Evolutionary conservation across 2,113 vertebrate genomes (phyloP).

Genomic region (Okapia johnstoni): DNA sequence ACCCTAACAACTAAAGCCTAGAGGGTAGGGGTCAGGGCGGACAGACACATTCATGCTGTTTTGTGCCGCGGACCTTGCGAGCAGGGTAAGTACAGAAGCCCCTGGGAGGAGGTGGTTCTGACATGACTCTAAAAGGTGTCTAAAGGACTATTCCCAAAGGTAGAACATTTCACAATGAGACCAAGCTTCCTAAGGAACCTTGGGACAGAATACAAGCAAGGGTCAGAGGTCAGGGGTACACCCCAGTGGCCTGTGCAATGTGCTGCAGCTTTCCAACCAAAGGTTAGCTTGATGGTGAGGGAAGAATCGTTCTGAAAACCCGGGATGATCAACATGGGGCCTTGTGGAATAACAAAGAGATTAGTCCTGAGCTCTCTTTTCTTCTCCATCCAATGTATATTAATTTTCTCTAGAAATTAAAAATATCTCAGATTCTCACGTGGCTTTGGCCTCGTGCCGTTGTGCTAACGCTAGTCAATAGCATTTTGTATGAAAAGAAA

Average conservation of each 20-base stretch:
- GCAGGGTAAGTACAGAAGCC: neutral
- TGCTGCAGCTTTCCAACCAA: neutral
- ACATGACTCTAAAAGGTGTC: neutral
- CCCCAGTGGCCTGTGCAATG: neutral
- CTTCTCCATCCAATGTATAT: neutral
- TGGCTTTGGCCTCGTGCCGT: neutral
- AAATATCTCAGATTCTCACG: neutral
- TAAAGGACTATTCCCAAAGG: neutral
- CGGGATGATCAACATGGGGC: neutral
- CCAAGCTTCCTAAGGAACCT: neutral
- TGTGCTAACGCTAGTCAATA: slow-evolving; percentile 22
- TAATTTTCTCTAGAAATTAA: slow-evolving; percentile 47
- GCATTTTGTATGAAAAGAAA: slow-evolving; percentile 54
- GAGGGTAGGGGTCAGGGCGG: neutral
- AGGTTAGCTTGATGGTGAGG: neutral
- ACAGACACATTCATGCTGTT: neutral
- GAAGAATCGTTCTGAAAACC: neutral
- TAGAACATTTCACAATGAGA: neutral
- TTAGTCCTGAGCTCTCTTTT: neutral
- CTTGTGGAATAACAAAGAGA: neutral
- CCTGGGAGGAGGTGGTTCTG: neutral
- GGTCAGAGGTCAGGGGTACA: neutral
- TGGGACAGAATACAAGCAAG: neutral
- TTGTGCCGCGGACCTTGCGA: neutral
- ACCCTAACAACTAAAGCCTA: neutral